Evolutionary conservation across 2,888 invertebrate species (phyloP).

Genomic region (Pollenia amentaria): DNA sequence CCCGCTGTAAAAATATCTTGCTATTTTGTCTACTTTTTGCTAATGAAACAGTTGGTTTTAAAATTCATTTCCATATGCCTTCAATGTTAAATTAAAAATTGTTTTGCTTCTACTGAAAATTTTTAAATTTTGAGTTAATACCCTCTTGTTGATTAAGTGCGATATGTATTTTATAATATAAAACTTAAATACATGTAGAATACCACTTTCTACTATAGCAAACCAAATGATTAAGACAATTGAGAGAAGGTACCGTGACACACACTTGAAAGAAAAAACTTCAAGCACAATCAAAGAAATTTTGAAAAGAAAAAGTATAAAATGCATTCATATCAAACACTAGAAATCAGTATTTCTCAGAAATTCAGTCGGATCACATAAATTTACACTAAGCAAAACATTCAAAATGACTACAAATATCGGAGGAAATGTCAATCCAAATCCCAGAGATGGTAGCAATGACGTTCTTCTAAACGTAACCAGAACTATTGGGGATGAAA

Average conservation of each 20-base stretch:
- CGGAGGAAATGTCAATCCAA: conserved; percentile 42
- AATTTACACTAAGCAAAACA: neutral
- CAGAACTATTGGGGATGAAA: conserved; percentile 45
- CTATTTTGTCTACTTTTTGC: too few species aligned
- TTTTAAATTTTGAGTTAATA: too few species aligned
- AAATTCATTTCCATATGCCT: too few species aligned
- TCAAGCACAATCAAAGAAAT: neutral
- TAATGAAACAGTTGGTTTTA: too few species aligned
- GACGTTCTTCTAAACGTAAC: conserved; percentile 53
- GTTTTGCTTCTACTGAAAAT: too few species aligned
- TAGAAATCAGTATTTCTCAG: neutral
- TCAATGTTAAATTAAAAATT: too few species aligned
- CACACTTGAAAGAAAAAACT: conserved; percentile 6
- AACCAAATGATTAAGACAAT: conserved; percentile 28
- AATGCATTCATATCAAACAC: neutral
- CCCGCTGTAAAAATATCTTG: too few species aligned
- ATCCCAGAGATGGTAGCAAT: conserved; percentile 43
- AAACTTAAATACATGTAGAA: neutral
- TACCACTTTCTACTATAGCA: neutral
- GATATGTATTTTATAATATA: neutral
- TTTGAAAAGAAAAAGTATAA: conserved; percentile 33
- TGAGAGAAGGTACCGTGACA: conserved; percentile 9
- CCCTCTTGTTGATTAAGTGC: too few species aligned
- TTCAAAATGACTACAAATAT: conserved; percentile 53
- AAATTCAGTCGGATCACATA: neutral